Evolutionary conservation across 2,888 invertebrate species (phyloP), one percentile per base, ranked within the genome.

Genomic region (Geophilus truncorum): DNA sequence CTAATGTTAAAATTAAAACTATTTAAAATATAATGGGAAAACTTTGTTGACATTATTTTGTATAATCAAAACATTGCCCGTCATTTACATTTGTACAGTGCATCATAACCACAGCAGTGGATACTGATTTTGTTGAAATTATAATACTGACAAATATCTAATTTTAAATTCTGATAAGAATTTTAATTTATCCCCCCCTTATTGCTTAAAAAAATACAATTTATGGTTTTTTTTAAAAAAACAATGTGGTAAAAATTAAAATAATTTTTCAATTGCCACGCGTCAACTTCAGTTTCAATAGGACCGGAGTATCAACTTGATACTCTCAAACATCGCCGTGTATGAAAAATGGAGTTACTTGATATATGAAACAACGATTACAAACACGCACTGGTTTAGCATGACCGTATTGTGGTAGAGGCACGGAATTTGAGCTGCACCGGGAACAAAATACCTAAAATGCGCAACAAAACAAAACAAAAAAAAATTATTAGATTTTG

Each of bases 401-500:
- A 85, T 96, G 94, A 0, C 97, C 97, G 88, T 92, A 97, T 86
- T 95, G 94, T 12, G 97, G 97, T 84, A 98, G 89, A 28, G 97
- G 96, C 81, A 96, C 94, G 83, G 93, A 94, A 87, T 96, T 95
- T 77, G 94, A 93, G 84, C 97, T 97, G 89, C 97, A 98, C 76
- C 94, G 92, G 0, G 94, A 93, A 88, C 97, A 98, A 88, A 97
- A 97, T 62, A 97, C 96, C 90, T 95, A 92, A n/a, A n/a, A n/a
- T n/a, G n/a, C n/a, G n/a, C n/a, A n/a, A n/a, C n/a, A n/a, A n/a
- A 80, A 87, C 86, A 80, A 83, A 82, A 23, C 6, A 1, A 15
- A 10, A 2, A 9, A 70, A 70, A 28, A 28, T 23, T 25, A 25
- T 10, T 23, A n/a, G 15, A 18, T 0, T 51, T n/a, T 5, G 4